A percentile compares a stretch with the other conserved stretches of the same genome.
These are phyloP conservation scores for Chrysolina haemoptera DNA, from an alignment of 2,888 invertebrate genomes.

Conservation along the genomic window DNA sequence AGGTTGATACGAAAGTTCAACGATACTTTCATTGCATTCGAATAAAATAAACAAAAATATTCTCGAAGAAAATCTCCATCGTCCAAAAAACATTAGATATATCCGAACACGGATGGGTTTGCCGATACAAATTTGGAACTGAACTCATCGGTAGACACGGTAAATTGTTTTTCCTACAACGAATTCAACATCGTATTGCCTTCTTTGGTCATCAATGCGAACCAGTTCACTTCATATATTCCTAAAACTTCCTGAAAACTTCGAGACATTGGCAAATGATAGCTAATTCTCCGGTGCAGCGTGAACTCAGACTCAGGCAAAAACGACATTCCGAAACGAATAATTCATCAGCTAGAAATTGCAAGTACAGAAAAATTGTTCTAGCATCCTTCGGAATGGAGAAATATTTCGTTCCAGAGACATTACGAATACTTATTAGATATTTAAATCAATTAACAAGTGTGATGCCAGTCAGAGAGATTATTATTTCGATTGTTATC, in stretches of 20 bases:
- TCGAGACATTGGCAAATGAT: conserved; percentile 40
- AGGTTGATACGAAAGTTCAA: neutral
- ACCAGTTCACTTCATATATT: conserved; percentile 40
- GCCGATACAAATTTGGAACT: neutral
- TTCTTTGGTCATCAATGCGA: conserved; percentile 39
- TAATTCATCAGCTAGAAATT: neutral
- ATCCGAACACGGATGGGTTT: neutral
- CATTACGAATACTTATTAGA: too few relatives aligned
- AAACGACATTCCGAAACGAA: conserved; percentile 28
- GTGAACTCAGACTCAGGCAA: conserved; percentile 33
- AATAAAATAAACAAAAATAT: neutral
- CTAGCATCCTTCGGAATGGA: neutral
- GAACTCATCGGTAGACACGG: conserved; percentile 13
- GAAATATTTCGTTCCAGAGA: neutral
- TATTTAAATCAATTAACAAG: too few relatives aligned
- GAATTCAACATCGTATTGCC: conserved; percentile 31
- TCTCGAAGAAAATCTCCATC: neutral
- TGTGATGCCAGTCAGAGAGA: too few relatives aligned
- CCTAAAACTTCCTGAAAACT: conserved; percentile 44
- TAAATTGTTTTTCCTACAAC: conserved; percentile 16
- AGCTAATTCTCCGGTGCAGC: conserved; percentile 38
- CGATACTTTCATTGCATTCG: neutral
- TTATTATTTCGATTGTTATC: too few relatives aligned
- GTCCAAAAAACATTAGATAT: neutral
- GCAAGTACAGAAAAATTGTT: neutral